Conservation (phyloP, 2,888 invertebrate genomes). For the Dyspetes luteomarginatus region DNA sequence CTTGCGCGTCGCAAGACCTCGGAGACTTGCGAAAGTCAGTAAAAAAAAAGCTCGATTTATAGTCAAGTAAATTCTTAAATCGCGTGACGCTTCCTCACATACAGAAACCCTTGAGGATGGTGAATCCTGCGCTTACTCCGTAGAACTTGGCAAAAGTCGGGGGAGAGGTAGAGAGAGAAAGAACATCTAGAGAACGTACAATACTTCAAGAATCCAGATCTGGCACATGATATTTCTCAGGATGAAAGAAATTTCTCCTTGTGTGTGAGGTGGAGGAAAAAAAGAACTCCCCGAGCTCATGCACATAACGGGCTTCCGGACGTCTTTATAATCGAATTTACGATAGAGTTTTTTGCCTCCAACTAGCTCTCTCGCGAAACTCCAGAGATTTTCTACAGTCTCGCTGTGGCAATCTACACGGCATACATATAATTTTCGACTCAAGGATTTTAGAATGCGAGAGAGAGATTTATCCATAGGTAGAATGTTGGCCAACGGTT, state of each 20-base stretch:
- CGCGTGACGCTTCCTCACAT: conserved; percentile 49
- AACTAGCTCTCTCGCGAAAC: conserved; percentile 7
- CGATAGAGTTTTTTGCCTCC: conserved; percentile 43
- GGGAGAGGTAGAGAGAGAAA: not conserved
- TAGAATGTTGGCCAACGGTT: conserved; percentile 43
- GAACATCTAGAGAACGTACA: not conserved
- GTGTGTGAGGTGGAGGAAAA: not conserved
- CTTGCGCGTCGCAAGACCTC: not conserved
- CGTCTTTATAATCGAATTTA: conserved; percentile 63
- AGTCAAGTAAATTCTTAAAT: conserved; percentile 52
- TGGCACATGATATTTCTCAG: conserved; percentile 36
- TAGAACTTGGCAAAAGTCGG: not conserved
- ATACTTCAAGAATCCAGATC: conserved; percentile 29
- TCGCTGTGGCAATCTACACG: conserved; percentile 37
- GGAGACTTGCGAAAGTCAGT: conserved; percentile 6
- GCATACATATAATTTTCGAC: conserved; percentile 61
- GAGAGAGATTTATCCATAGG: conserved; percentile 51
- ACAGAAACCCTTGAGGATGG: not conserved
- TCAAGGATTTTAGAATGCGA: conserved; percentile 44
- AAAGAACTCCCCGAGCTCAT: conserved; percentile 34
- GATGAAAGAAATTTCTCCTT: conserved; percentile 29
- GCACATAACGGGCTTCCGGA: conserved; percentile 46
- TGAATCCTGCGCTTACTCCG: conserved; percentile 20
- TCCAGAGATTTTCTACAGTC: conserved; percentile 8
- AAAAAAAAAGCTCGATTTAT: conserved; percentile 43